These are phyloP conservation scores for Eptatretus atami DNA, from an alignment of 2,797 vertebrate species.

Conservation along the genomic window DNA sequence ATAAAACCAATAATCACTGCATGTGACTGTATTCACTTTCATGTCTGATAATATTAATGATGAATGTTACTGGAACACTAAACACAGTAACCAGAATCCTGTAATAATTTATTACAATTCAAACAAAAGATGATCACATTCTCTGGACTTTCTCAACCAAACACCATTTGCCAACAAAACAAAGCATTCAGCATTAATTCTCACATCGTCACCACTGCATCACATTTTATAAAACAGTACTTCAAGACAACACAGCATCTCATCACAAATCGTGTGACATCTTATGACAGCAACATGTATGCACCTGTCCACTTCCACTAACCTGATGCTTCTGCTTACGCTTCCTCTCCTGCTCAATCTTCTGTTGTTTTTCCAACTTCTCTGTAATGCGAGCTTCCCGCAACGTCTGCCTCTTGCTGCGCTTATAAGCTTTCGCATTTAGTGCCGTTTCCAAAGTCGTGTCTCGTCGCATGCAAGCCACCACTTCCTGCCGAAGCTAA, in stretches of 20 bases:
- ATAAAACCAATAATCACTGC: no score
- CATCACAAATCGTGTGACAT: no score
- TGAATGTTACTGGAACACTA: no score
- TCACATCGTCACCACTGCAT: neutral
- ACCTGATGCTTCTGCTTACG: constrained; percentile 93
- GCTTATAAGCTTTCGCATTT: constrained; percentile 82
- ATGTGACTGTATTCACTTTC: no score
- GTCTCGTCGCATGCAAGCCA: constrained; percentile 77
- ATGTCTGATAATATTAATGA: no score
- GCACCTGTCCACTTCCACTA: neutral
- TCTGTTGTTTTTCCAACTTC: constrained; percentile 94
- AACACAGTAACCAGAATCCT: no score
- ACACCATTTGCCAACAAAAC: neutral
- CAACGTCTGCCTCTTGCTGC: constrained; percentile 76
- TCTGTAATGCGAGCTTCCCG: constrained; percentile 86
- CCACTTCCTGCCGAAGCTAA: constrained; percentile 73
- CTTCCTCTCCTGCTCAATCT: constrained; percentile 87
- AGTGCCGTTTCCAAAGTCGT: constrained; percentile 77
- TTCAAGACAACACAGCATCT: neutral
- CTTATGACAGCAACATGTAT: no score
- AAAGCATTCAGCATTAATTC: neutral
- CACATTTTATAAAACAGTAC: neutral
- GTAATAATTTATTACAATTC: no score
- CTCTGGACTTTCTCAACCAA: neutral
- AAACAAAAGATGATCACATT: no score